These are phyloP conservation scores for Pachycephus smyrnensis DNA, from an alignment of 2,888 invertebrate genomes.

Conservation along the genomic window DNA sequence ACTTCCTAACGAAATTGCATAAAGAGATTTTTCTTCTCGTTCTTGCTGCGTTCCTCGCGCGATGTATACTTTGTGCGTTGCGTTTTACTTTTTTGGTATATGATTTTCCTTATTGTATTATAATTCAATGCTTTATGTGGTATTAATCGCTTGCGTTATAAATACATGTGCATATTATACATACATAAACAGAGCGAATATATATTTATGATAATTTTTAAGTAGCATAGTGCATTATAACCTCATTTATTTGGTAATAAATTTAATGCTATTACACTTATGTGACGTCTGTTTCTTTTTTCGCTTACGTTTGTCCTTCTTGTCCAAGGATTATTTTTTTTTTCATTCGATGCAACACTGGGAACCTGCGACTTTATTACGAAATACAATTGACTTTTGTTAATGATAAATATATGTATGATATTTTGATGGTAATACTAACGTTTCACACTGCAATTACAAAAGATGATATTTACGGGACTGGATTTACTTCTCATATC, in stretches of 20 bases:
- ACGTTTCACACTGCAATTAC: too few relatives aligned
- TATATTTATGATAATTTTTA: slow-evolving; percentile 35
- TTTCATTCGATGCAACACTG: neutral
- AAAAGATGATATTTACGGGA: neutral
- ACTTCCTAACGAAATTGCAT: neutral
- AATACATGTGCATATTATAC: neutral
- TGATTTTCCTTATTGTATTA: neutral
- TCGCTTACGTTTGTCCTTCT: slow-evolving; percentile 55
- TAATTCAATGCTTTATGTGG: neutral
- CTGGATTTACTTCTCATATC: neutral
- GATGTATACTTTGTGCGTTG: neutral
- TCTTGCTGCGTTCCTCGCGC: slow-evolving; percentile 1
- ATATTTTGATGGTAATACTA: neutral
- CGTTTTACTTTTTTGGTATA: slow-evolving; percentile 5
- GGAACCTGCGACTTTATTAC: neutral
- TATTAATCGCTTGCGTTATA: slow-evolving; percentile 7
- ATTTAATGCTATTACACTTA: slow-evolving; percentile 61
- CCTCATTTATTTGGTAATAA: slow-evolving; percentile 63
- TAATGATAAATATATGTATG: neutral
- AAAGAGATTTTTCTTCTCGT: neutral
- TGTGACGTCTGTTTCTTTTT: slow-evolving; percentile 63
- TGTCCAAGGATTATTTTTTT: slow-evolving; percentile 23
- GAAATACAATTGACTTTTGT: neutral
- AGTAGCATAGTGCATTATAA: slow-evolving; percentile 58
- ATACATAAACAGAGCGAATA: slow-evolving; percentile 13